phyloP scores from a whole-genome alignment of 1,140 invertebrate species.

The Brachionus calyciflorus region DNA sequence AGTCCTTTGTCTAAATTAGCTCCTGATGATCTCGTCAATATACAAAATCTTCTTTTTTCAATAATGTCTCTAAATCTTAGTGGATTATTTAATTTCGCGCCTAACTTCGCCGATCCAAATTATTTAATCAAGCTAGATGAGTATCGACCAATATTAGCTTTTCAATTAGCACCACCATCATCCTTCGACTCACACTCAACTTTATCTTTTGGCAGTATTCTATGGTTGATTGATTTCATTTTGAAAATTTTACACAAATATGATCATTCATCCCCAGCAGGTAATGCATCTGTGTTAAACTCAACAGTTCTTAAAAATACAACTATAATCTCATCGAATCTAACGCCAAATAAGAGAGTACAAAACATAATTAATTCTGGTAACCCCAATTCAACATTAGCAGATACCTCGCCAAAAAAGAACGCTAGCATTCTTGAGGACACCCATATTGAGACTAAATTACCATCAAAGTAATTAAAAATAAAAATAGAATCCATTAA shows the following conservation, averaged over 20 bases:
- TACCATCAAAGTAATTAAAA: slow-evolving; percentile 16
- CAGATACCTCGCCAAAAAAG: slow-evolving; percentile 25
- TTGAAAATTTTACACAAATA: slow-evolving; percentile 16
- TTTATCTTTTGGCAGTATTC: slow-evolving; percentile 38
- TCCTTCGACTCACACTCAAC: slow-evolving; percentile 23
- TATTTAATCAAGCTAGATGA: slow-evolving; percentile 13
- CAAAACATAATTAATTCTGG: neutral
- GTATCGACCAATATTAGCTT: neutral
- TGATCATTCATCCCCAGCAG: neutral
- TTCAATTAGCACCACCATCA: slow-evolving; percentile 34
- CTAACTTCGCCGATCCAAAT: slow-evolving; percentile 1
- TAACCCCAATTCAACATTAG: neutral
- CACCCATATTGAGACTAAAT: neutral
- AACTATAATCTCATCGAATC: neutral
- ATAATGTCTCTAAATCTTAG: slow-evolving; percentile 7
- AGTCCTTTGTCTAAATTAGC: slow-evolving; percentile 1
- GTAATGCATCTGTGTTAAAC: neutral
- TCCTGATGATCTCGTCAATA: slow-evolving; percentile 10
- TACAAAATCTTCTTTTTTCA: slow-evolving; percentile 24
- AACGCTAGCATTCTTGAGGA: slow-evolving; percentile 22
- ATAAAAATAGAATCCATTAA: neutral
- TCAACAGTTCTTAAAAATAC: neutral
- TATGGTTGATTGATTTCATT: slow-evolving; percentile 23
- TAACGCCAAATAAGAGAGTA: neutral
- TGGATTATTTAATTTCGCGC: slow-evolving; percentile 8